Base-by-base conservation (phyloP, 2,888 invertebrate genomes). In the Eledona agricola region DNA sequence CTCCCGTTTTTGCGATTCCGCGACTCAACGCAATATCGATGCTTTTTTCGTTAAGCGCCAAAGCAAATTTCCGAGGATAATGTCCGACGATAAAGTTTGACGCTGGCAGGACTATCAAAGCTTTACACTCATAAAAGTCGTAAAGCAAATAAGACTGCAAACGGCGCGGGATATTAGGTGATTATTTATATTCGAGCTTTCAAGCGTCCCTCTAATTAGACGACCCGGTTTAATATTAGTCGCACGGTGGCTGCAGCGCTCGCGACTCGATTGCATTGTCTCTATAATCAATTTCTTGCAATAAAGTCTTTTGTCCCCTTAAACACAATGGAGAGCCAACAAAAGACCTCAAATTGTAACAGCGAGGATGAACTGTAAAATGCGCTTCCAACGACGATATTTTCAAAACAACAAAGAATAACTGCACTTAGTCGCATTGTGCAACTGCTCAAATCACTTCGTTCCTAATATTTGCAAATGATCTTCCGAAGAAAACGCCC, bases 211-310 rank as follows among this genome's bases (percentile, higher is more conserved):
- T 37, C 25, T 37, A 37, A 37, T 37, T 37, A 37, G n/a, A 22
- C 7, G 4, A 11, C 12, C 9, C 7, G 13, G 31, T 42, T 42
- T 42, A 42, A 11, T 42, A 40, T 25, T 38, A 28, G 28, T 4
- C n/a, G 22, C n/a, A 12, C 12, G 42, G 29, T 31, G 20, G 31
- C 29, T 42, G 25, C 17, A 26, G 17, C 31, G 29, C 23, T n/a
- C 11, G 42, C 15, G 7, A 4, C 13, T 13, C 31, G 19, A 42
- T 42, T 42, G 42, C 20, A 22, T 42, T 42, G 42, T 42, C 42
- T 42, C 31, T 20, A 17, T 32, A 42, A 42, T 42, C 42, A 42
- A 42, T 42, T 42, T 31, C 42, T 42, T 42, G 42, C 19, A 42
- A 17, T 15, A 42, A 35, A 32, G 28, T 22, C 42, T 31, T 42